Evolutionary conservation across 2,113 vertebrate genomes (phyloP).

Genomic region (Pholis gunnellus): DNA sequence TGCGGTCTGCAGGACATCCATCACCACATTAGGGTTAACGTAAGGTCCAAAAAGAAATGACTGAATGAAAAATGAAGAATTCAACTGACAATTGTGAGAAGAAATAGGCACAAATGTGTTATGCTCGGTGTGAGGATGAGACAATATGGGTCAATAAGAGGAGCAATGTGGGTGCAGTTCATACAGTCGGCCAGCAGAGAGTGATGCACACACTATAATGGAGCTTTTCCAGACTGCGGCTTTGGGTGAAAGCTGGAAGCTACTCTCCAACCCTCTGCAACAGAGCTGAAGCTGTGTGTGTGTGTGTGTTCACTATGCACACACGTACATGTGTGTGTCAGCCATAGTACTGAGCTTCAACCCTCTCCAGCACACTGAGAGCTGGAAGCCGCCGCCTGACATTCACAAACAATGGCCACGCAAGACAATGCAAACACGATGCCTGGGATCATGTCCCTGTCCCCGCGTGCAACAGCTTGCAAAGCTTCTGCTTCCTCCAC

Average conservation of each 20-base stretch:
- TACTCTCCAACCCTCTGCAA: slow-evolving; percentile 51
- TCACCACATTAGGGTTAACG: neutral
- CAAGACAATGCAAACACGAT: slow-evolving; percentile 77
- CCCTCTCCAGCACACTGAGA: slow-evolving; percentile 56
- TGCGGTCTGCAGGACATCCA: neutral
- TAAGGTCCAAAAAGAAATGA: neutral
- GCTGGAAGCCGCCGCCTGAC: slow-evolving; percentile 70
- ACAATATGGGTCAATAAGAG: slow-evolving; percentile 21
- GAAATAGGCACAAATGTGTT: neutral
- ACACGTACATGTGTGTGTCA: slow-evolving; percentile 34
- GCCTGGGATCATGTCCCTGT: slow-evolving; percentile 67
- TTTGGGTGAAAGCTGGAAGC: slow-evolving; percentile 44
- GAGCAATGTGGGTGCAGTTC: slow-evolving; percentile 43
- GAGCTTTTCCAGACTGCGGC: slow-evolving; percentile 48
- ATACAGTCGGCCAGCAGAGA: slow-evolving; percentile 60
- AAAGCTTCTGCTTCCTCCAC: slow-evolving; percentile 50
- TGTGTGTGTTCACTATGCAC: slow-evolving; percentile 6
- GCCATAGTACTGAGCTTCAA: slow-evolving; percentile 59
- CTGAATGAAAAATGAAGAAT: neutral
- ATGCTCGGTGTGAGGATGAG: neutral
- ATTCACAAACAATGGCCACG: slow-evolving; percentile 74
- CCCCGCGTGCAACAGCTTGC: slow-evolving; percentile 65
- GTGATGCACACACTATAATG: slow-evolving; percentile 62
- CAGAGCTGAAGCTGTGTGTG: slow-evolving; percentile 24
- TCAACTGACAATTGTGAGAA: neutral